Conservation (phyloP, 2,113 vertebrate species). For the Erpornis zantholeuca region DNA sequence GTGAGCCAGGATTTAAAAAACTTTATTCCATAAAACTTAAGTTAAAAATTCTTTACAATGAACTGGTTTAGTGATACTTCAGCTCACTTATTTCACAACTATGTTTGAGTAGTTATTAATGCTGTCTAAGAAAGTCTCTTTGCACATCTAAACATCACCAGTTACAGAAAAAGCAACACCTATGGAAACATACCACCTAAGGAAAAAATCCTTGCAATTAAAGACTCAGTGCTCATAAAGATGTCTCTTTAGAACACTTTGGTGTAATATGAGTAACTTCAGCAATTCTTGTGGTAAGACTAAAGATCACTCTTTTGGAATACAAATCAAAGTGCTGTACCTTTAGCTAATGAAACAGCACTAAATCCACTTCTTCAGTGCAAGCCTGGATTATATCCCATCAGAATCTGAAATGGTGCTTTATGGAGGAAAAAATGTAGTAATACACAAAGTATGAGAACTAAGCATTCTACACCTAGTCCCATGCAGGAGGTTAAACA, state of each 20-base stretch:
- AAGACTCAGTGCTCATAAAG: neutral
- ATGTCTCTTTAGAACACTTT: neutral
- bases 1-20: neutral
- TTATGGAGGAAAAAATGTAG: neutral
- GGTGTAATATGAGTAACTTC: neutral
- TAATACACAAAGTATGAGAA: neutral
- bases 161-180: neutral
- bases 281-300: neutral
- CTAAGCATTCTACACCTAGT: neutral
- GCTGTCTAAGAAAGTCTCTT: neutral
- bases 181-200: neutral
- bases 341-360: neutral
- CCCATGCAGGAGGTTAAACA: neutral
- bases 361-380: neutral
- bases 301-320: neutral
- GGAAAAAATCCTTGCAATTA: neutral
- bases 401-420: neutral
- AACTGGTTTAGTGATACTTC: neutral
- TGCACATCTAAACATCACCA: neutral
- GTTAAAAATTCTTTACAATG: neutral
- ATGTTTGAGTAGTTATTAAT: neutral
- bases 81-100: neutral
- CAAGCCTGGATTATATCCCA: neutral
- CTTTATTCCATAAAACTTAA: neutral
- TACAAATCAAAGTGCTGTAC: neutral